These are phyloP conservation scores for Dinocampus coccinellae DNA, from an alignment of 2,888 invertebrate species.

Conservation along the genomic window DNA sequence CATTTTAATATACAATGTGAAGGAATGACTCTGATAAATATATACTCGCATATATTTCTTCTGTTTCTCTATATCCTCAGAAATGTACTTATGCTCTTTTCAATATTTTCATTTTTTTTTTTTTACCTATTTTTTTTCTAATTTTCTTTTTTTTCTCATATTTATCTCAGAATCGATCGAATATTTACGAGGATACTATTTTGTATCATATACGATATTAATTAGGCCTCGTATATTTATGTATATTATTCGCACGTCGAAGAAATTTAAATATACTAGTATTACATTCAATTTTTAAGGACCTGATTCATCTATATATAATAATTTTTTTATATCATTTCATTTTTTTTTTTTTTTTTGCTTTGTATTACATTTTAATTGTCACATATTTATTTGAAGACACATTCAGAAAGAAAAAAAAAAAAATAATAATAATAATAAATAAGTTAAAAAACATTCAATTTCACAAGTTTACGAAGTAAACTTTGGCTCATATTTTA, in stretches of 20 bases:
- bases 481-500: background rate
- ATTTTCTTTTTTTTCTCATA: constrained; percentile 37
- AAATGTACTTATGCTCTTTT: no score
- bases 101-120: no score
- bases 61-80: constrained; percentile 36
- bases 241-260: constrained; percentile 51
- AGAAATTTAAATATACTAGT: constrained; percentile 52
- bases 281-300: constrained; percentile 53
- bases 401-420: constrained; percentile 7
- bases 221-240: constrained; percentile 61
- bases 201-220: constrained; percentile 43
- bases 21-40: constrained; percentile 67
- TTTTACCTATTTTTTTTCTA: no score
- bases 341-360: background rate
- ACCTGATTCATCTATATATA: background rate
- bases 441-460: no score
- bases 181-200: constrained; percentile 34
- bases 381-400: background rate
- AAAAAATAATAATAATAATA: no score
- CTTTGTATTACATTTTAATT: background rate
- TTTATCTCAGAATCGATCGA: constrained; percentile 30
- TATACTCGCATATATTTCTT: constrained; percentile 43
- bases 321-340: background rate
- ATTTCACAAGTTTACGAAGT: background rate
- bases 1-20: constrained; percentile 64